phyloP scores from a whole-genome alignment of 1,140 invertebrate species.

The Theocolax elegans region DNA sequence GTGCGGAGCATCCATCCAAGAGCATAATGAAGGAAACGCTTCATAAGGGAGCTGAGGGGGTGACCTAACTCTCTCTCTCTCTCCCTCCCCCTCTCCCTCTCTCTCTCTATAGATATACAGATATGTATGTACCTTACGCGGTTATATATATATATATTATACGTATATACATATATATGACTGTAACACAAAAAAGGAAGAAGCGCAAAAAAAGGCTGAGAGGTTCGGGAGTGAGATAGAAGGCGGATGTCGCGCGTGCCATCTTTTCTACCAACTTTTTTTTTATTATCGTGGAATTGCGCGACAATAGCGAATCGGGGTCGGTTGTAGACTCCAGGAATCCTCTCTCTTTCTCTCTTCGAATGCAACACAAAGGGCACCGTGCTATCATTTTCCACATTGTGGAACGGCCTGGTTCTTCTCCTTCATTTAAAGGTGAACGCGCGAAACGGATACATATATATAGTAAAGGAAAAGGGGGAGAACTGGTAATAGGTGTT shows the following conservation, averaged over 20 bases:
- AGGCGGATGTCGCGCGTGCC: conserved; percentile 1
- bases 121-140: too few species aligned
- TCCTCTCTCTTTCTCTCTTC: conserved; percentile 4
- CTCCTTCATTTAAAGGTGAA: conserved; percentile 22
- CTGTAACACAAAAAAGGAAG: background rate
- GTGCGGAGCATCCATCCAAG: conserved; percentile 4
- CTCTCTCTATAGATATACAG: too few species aligned
- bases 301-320: conserved; percentile 36
- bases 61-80: background rate
- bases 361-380: conserved; percentile 30
- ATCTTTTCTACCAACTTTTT: background rate
- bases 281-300: conserved; percentile 32
- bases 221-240: background rate
- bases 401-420: conserved; percentile 27
- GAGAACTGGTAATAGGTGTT: too few species aligned
- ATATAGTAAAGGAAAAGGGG: background rate
- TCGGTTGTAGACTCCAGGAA: conserved; percentile 30
- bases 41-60: conserved; percentile 1
- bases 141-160: too few species aligned
- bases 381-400: conserved; percentile 31
- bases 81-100: too few species aligned
- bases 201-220: conserved; percentile 1
- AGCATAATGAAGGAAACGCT: conserved; percentile 19
- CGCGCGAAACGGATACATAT: background rate
- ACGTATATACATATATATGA: too few species aligned